Percentiles rank a stretch among this genome's conserved stretches.
These are phyloP conservation scores for Microctenopoma stevenorrisi DNA, from an alignment of 2,797 vertebrate species.

Conservation along the genomic window DNA sequence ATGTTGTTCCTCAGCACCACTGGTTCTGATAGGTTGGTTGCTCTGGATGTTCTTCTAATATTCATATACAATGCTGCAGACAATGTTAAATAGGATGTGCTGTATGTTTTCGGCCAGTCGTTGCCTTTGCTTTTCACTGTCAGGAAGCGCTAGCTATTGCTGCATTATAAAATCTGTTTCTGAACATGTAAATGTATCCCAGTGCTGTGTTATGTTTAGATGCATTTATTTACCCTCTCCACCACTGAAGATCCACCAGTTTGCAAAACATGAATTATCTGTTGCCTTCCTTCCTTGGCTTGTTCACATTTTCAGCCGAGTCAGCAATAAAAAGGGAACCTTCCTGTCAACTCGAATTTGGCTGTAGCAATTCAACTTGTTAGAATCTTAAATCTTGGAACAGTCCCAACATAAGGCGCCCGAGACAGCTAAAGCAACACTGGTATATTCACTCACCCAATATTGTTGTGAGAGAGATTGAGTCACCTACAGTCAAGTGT, in stretches of 20 bases:
- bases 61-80: neutral
- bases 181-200: slow-evolving; percentile 6
- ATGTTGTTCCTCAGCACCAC: neutral
- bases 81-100: slow-evolving; percentile 19
- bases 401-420: slow-evolving; percentile 19
- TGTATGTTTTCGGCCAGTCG: slow-evolving; percentile 7
- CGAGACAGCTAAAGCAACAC: slow-evolving; percentile 16
- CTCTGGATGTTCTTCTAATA: slow-evolving; percentile 1
- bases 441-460: neutral
- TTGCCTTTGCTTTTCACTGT: slow-evolving; percentile 22
- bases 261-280: slow-evolving; percentile 35
- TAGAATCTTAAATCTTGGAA: slow-evolving; percentile 35
- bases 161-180: slow-evolving; percentile 6
- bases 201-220: slow-evolving; percentile 1
- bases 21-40: neutral
- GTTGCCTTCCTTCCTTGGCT: slow-evolving; percentile 20
- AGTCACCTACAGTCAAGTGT: slow-evolving; percentile 56
- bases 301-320: slow-evolving; percentile 22
- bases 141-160: slow-evolving; percentile 8
- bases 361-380: slow-evolving; percentile 17
- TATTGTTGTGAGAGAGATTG: slow-evolving; percentile 9
- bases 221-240: slow-evolving; percentile 8
- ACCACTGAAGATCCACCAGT: slow-evolving; percentile 9
- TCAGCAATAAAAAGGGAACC: slow-evolving; percentile 36
- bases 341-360: slow-evolving; percentile 32